Evolutionary conservation across 2,888 invertebrate genomes (phyloP).

Genomic region (Neoitamus cyanurus): DNA sequence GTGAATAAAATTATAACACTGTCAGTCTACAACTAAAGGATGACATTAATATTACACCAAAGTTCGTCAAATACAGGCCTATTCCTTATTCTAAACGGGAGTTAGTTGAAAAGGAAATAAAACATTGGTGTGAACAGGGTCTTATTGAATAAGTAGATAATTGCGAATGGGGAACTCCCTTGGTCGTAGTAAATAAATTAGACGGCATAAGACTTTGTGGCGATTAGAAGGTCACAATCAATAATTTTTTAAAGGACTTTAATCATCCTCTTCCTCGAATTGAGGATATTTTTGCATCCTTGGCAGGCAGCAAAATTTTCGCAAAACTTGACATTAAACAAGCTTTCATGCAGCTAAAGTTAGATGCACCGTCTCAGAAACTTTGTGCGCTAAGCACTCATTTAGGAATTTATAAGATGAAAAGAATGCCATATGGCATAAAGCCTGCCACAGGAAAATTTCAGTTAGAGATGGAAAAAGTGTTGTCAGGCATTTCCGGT

Average conservation of each 20-base stretch:
- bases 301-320: slow-evolving; percentile 57
- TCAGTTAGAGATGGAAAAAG: slow-evolving; percentile 57
- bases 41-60: background rate
- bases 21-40: background rate
- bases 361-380: slow-evolving; percentile 56
- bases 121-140: background rate
- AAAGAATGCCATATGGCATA: slow-evolving; percentile 59
- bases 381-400: slow-evolving; percentile 57
- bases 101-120: too few species aligned
- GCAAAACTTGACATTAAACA: slow-evolving; percentile 51
- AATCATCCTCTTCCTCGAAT: slow-evolving; percentile 55
- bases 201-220: slow-evolving; percentile 46
- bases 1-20: background rate
- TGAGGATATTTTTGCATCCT: slow-evolving; percentile 50
- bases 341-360: slow-evolving; percentile 59
- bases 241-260: slow-evolving; percentile 53
- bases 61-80: too few species aligned
- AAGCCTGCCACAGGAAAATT: slow-evolving; percentile 60
- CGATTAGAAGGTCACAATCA: slow-evolving; percentile 51
- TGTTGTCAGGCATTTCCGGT: slow-evolving; percentile 49
- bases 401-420: slow-evolving; percentile 52
- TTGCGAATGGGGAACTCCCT: slow-evolving; percentile 51
- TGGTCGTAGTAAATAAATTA: slow-evolving; percentile 50
- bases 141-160: slow-evolving; percentile 54
- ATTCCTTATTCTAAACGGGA: too few species aligned